Percentiles rank a stretch among this genome's conserved stretches.
phyloP scores from a whole-genome alignment of 2,113 vertebrate species.

The Tychaedon coryphoeus region DNA sequence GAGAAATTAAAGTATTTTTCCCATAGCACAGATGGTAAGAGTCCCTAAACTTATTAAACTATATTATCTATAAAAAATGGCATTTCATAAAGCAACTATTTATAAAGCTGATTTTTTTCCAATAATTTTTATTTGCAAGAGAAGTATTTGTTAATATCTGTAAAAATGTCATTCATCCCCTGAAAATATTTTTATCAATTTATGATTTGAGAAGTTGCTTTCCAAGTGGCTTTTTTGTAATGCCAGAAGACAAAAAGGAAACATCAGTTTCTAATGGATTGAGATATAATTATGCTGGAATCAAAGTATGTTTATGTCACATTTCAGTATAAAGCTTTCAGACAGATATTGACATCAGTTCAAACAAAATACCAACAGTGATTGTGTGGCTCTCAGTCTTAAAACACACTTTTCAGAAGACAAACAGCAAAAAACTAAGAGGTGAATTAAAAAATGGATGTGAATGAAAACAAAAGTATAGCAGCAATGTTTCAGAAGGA shows the following conservation, averaged over 20 bases:
- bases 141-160: background rate
- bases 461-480: background rate
- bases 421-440: background rate
- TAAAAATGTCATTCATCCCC: background rate
- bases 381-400: background rate
- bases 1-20: slow-evolving; percentile 16
- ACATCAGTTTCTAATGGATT: background rate
- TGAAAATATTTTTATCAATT: background rate
- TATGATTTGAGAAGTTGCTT: background rate
- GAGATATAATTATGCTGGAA: background rate
- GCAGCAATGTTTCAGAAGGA: background rate
- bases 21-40: background rate
- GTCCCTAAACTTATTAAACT: background rate
- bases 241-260: background rate
- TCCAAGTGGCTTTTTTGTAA: background rate
- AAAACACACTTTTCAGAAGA: background rate
- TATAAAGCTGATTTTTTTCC: background rate
- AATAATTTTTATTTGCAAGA: background rate
- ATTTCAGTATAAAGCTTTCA: background rate
- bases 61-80: background rate
- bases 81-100: background rate
- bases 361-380: background rate
- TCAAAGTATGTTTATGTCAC: background rate
- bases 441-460: background rate
- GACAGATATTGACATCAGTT: background rate